These are phyloP conservation scores for Elymnias hypermnestra DNA, from an alignment of 1,140 invertebrate species.

Conservation along the genomic window DNA sequence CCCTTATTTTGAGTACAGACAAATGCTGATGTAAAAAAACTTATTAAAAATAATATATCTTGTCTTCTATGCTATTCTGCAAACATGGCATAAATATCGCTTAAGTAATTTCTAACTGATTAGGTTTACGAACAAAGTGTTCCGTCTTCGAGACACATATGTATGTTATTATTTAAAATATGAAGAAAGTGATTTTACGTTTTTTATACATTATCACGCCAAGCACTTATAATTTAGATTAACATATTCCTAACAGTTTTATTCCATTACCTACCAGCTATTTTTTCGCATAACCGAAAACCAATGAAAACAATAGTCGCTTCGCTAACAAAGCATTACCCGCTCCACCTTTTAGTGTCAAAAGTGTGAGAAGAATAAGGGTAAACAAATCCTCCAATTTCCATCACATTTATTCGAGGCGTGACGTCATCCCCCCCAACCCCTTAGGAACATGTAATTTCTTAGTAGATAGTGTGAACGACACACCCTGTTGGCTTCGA, in stretches of 20 bases:
- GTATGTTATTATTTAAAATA: no score
- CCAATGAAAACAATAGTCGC: slow-evolving; percentile 28
- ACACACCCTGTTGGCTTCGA: slow-evolving; percentile 61
- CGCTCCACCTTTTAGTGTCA: slow-evolving; percentile 66
- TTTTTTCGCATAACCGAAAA: slow-evolving; percentile 4
- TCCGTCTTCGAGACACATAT: no score
- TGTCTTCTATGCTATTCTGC: no score
- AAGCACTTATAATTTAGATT: no score
- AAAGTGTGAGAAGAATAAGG: slow-evolving; percentile 71
- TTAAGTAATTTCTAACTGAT: no score
- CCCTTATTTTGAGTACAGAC: no score
- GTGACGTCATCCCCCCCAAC: slow-evolving; percentile 50
- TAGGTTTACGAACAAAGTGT: no score
- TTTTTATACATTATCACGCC: no score
- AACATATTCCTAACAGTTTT: slow-evolving; percentile 5
- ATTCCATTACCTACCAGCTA: slow-evolving; percentile 4
- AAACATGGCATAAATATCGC: no score
- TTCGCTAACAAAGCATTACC: slow-evolving; percentile 25
- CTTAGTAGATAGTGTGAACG: slow-evolving; percentile 69
- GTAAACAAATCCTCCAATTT: slow-evolving; percentile 75
- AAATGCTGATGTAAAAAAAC: no score
- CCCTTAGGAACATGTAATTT: slow-evolving; percentile 60
- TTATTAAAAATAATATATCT: no score
- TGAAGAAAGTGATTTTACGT: no score
- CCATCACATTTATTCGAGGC: slow-evolving; percentile 71